These are phyloP conservation scores for Erithacus rubecula DNA, from an alignment of 2,797 vertebrate genomes.

Conservation along the genomic window DNA sequence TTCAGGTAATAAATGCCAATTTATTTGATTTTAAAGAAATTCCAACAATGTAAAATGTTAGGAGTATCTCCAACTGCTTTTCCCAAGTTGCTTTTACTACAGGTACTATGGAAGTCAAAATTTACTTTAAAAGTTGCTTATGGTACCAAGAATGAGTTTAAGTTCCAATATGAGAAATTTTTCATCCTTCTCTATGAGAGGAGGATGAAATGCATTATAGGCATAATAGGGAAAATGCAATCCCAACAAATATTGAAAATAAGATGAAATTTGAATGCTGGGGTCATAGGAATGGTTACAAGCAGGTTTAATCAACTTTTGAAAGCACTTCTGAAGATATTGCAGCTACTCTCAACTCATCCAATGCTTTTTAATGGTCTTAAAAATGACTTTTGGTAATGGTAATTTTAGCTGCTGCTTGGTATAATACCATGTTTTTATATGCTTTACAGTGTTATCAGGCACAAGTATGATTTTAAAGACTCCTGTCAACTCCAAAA, in stretches of 20 bases:
- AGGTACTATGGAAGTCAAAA: not conserved
- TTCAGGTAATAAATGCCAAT: not conserved
- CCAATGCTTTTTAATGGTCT: not conserved
- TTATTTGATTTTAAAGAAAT: not conserved
- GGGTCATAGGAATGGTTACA: not conserved
- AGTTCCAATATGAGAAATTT: not conserved
- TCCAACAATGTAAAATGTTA: not conserved
- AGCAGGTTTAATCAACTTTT: not conserved
- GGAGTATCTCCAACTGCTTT: not conserved
- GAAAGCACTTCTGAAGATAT: not conserved
- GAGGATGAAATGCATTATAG: not conserved
- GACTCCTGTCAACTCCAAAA: not conserved
- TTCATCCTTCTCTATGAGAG: not conserved
- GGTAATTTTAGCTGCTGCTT: not conserved
- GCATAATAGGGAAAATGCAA: not conserved
- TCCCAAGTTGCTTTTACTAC: not conserved
- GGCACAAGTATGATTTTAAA: slow-evolving; percentile 14
- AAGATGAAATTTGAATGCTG: not conserved
- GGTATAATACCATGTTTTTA: not conserved
- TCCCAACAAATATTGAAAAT: not conserved
- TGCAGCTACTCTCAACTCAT: not conserved
- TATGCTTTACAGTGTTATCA: not conserved
- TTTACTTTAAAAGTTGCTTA: not conserved
- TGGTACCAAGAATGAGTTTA: not conserved
- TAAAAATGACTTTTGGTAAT: slow-evolving; percentile 28